A percentile compares a stretch with the other conserved stretches of the same genome.
Evolutionary conservation across 2,888 invertebrate species (phyloP).

Genomic region (Diaprepes abbreviatus): DNA sequence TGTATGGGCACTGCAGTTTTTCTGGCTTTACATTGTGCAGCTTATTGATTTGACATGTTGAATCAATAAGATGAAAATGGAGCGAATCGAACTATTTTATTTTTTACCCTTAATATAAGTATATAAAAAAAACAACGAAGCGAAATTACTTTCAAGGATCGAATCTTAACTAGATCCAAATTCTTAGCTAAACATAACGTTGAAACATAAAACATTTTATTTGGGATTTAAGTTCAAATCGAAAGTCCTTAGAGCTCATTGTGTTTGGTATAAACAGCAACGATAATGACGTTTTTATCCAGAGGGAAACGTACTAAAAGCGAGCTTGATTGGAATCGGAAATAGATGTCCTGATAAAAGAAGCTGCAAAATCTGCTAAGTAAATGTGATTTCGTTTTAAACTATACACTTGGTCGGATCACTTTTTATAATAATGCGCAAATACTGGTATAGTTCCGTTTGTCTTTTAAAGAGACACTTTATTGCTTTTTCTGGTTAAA

Average conservation of each 20-base stretch:
- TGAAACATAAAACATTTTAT: constrained; percentile 9
- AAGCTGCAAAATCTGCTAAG: not conserved
- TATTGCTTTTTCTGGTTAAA: too few species aligned
- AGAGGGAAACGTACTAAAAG: constrained; percentile 2
- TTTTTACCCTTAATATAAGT: too few species aligned
- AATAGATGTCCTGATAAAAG: constrained; percentile 1
- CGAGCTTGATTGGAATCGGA: not conserved
- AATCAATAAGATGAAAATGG: too few species aligned
- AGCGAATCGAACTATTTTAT: too few species aligned
- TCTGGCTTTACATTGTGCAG: too few species aligned
- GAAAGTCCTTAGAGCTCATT: constrained; percentile 8
- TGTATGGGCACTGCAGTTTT: too few species aligned
- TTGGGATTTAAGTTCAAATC: constrained; percentile 13
- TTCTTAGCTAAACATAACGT: constrained; percentile 1
- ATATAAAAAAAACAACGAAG: not conserved
- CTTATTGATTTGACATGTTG: too few species aligned
- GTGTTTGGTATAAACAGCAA: constrained; percentile 14
- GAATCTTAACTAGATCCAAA: constrained; percentile 7
- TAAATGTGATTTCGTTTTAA: not conserved
- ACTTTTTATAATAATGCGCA: too few species aligned
- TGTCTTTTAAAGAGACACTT: too few species aligned
- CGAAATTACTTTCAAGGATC: constrained; percentile 6
- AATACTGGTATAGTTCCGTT: too few species aligned
- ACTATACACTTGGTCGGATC: not conserved
- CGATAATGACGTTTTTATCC: constrained; percentile 15